phyloP scores from a whole-genome alignment of 2,797 vertebrate genomes.

The Diplodus sargus region DNA sequence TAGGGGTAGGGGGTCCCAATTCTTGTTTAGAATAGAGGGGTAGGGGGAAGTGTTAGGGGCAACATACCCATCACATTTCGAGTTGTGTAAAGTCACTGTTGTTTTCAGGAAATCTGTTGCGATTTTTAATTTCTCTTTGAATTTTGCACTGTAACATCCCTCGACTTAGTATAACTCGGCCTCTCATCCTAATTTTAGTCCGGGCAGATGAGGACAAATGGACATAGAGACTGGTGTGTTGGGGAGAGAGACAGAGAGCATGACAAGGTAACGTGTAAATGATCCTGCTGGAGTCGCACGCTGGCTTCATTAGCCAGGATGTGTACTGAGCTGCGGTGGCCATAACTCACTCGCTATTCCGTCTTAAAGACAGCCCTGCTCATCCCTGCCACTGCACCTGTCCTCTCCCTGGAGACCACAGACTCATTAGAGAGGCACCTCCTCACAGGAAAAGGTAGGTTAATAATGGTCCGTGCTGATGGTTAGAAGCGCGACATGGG shows the following conservation, averaged over 20 bases:
- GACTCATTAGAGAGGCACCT: constrained; percentile 59
- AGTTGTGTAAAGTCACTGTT: not conserved
- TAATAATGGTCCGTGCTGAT: constrained; percentile 17
- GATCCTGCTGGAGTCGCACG: constrained; percentile 58
- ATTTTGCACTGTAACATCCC: not conserved
- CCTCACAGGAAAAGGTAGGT: constrained; percentile 30
- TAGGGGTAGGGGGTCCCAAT: no score
- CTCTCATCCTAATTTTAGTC: not conserved
- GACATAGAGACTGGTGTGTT: not conserved
- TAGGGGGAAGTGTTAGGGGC: no score
- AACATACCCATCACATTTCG: no score
- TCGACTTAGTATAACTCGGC: not conserved
- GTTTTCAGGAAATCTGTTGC: not conserved
- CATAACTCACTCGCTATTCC: constrained; percentile 66
- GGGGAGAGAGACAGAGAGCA: constrained; percentile 14
- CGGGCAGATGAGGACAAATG: not conserved
- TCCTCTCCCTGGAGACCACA: constrained; percentile 46
- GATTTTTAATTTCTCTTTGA: no score
- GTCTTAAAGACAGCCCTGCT: constrained; percentile 52
- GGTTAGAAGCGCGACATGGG: constrained; percentile 26
- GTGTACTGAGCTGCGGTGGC: constrained; percentile 51
- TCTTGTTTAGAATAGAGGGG: no score
- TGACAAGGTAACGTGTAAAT: constrained; percentile 55
- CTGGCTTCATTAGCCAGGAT: constrained; percentile 72
- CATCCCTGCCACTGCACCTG: constrained; percentile 13